Base-by-base conservation (phyloP, 2,888 invertebrate species). In the Caenorhabditis parvicauda region DNA sequence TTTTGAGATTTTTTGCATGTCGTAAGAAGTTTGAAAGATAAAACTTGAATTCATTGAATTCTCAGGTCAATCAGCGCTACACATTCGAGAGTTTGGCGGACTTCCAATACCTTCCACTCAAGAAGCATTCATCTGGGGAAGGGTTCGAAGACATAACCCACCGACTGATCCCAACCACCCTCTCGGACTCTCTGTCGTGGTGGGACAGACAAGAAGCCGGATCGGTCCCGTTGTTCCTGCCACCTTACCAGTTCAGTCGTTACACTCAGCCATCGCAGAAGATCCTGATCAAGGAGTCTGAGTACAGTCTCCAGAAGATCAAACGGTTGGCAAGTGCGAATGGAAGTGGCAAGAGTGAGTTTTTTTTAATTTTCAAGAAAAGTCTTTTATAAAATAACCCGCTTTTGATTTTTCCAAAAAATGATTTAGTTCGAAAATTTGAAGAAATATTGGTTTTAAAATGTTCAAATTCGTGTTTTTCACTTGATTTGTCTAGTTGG, bases 61-160 rank as follows among this genome's bases (percentile, higher is more conserved):
- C n/a, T n/a, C 48, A 77, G 76, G 69, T 77, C n/a, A 65, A 66
- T 29, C 65, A 65, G 9, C 55, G 76, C 6, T 76, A 72, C 57
- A 54, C 67, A 5, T 80, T 80, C 60, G 68, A 72, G 12, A 57
- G 67, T 21, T 72, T 93, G 77, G 89, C 89, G 81, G 95, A 96
- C 83, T 95, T 91, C 82, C 94, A 95, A 83, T 95, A 89, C 81
- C 83, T 95, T 59, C 91, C 95, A 1, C 84, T 92, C 14, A 64
- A 61, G 43, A 59, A 59, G 35, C 46, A 55, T 17, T 12, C n/a
- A 0, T 37, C 37, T 17, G 19, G 51, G 0, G 64, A 62, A 1
- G 35, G 14, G 4, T 73, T 63, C 53, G 62, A 62, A 3, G 69
- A 68, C 39, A 42, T 74, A 39, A 59, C 72, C 9, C 70, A 71